Evolutionary conservation across 2,797 vertebrate species (phyloP).

Genomic region (Adelosebastes latens): DNA sequence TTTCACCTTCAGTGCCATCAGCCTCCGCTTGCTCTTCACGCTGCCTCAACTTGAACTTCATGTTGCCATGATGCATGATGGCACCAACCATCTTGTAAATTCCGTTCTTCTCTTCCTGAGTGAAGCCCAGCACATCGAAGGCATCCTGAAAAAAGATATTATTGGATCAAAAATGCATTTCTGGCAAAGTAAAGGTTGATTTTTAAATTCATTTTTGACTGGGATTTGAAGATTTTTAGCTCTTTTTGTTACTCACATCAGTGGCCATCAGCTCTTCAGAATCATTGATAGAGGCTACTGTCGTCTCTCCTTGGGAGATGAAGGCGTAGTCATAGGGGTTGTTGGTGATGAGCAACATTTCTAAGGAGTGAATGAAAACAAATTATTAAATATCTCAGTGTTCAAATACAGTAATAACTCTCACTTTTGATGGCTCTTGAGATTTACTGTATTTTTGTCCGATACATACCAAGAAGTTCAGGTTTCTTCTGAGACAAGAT

Average conservation of each 20-base stretch:
- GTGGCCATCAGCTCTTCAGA: conserved; percentile 90
- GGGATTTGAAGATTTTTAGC: conserved; percentile 17
- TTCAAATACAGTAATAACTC: not conserved
- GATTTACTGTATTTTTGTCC: not conserved
- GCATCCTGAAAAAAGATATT: conserved; percentile 74
- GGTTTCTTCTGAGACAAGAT: conserved; percentile 91
- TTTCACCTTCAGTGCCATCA: conserved; percentile 86
- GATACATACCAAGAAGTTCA: conserved; percentile 85
- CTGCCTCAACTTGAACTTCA: conserved; percentile 91
- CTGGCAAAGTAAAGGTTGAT: not conserved
- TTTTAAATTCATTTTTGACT: not conserved
- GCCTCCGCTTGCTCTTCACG: conserved; percentile 91
- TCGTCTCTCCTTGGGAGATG: conserved; percentile 92
- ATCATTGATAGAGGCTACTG: conserved; percentile 90
- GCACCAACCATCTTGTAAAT: conserved; percentile 89
- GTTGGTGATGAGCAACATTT: conserved; percentile 91
- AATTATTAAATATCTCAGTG: not conserved
- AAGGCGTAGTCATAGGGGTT: conserved; percentile 92
- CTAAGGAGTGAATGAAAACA: conserved; percentile 58
- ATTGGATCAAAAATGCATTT: not conserved
- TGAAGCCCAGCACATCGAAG: conserved; percentile 91
- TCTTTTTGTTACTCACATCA: conserved; percentile 78
- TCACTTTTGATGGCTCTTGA: not conserved
- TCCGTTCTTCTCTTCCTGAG: conserved; percentile 86
- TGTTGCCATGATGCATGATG: conserved; percentile 92